Percentiles rank a stretch among this genome's conserved stretches.
These are phyloP conservation scores for Odocoileus virginianus DNA, from an alignment of 2,113 vertebrate genomes.

Conservation along the genomic window DNA sequence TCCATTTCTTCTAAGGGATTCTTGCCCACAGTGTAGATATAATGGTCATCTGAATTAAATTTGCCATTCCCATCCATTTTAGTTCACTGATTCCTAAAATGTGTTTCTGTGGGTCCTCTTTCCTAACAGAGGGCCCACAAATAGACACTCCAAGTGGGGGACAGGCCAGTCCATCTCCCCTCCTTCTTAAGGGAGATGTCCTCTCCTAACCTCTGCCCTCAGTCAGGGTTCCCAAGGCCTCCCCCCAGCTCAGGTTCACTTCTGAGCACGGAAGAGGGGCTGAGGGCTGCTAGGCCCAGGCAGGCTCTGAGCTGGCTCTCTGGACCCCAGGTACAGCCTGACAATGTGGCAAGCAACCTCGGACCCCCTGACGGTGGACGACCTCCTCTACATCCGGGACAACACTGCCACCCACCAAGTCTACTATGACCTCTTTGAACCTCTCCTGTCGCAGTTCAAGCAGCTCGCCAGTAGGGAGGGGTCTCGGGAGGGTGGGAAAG, in stretches of 20 bases:
- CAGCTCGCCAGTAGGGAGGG: conserved; percentile 79
- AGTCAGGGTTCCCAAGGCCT: background rate
- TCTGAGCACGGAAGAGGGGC: background rate
- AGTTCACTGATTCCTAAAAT: background rate
- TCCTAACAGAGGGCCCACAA: background rate
- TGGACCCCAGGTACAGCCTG: conserved; percentile 83
- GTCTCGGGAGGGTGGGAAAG: background rate
- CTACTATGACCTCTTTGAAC: conserved; percentile 90
- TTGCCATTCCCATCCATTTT: background rate
- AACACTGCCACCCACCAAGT: conserved; percentile 81
- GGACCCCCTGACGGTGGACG: conserved; percentile 79
- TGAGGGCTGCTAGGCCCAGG: background rate
- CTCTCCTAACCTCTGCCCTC: background rate
- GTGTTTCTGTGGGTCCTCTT: background rate
- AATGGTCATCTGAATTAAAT: background rate
- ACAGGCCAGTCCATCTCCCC: background rate
- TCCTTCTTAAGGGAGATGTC: background rate
- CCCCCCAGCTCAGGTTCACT: background rate
- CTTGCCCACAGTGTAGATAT: background rate
- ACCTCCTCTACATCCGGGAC: conserved; percentile 88
- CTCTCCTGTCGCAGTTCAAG: conserved; percentile 85
- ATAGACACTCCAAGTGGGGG: background rate
- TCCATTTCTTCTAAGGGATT: background rate
- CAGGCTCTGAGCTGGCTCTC: background rate
- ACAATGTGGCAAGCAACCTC: conserved; percentile 86